Base-by-base conservation (phyloP, 1,140 invertebrate genomes). In the Chionoecetes opilio region DNA sequence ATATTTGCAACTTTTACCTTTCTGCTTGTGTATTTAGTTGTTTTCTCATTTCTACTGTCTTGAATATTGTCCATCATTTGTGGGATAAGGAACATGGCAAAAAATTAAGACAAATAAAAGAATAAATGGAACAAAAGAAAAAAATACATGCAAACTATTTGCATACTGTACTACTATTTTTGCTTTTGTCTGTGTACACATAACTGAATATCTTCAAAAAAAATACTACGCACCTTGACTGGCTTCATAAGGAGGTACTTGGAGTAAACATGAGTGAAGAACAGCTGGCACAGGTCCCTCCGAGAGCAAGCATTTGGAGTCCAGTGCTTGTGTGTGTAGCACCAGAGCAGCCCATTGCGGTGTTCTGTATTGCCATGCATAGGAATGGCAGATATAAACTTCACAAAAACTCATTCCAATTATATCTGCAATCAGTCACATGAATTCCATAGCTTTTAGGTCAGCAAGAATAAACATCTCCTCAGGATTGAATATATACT, bases 241-340 rank as follows among this genome's bases (percentile, higher is more conserved):
- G 97, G 97, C 6, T 96, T 96, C 92, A 97, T 97, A 85, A 97
- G 97, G 0, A 97, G 91, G 37, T 97, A 96, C 3, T 97, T 97
- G 6, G 97, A 97, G 94, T 97, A 97, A 85, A 97, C 97, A 3
- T 97, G 97, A 11, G 97, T 96, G 37, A 98, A 97, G 37, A 97
- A 97, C 14, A 96, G 94, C 37, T 97, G 97, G 17, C 97, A 97
- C 3, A 97, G 96, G 84, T 97, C 97, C 29, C 96, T 97, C 35
- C 97, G 97, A 82, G 97, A 97, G 94, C 97, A 97, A 11, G 96
- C 96, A 82, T 97, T 97, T 5, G 97, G 97, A 38, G 96, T 97
- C 97, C 97, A 97, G 26, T 97, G 96, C 11, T 96, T 92, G 75
- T 96, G 96, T 0, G 96, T 96, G 35, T 96, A 97, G 92, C 97